phyloP scores from a whole-genome alignment of 2,888 invertebrate genomes.

The Drosophila melanosoma region DNA sequence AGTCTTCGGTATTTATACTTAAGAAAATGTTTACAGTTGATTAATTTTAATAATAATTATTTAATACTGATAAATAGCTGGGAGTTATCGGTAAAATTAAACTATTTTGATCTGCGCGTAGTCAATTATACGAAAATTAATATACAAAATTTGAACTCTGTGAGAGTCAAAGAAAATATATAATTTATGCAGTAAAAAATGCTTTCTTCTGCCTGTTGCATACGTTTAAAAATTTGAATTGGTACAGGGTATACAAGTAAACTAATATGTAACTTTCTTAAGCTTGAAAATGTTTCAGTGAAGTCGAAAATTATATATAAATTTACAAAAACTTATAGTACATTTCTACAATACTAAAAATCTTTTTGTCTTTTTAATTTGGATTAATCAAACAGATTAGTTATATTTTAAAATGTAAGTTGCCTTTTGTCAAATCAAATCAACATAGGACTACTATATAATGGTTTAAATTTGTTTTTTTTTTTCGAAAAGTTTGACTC shows the following conservation, averaged over 20 bases:
- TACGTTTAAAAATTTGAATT: neutral
- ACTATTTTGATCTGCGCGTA: neutral
- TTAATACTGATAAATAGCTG: neutral
- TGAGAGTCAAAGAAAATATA: neutral
- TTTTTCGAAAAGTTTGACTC: neutral
- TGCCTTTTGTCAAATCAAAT: neutral
- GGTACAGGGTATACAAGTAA: neutral
- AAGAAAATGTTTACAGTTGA: neutral
- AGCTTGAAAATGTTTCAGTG: neutral
- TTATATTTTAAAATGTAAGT: neutral
- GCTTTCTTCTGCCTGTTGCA: neutral
- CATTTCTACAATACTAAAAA: neutral
- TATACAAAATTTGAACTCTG: neutral
- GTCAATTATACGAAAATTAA: neutral
- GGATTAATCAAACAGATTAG: neutral
- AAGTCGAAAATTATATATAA: neutral
- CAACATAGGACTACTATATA: neutral
- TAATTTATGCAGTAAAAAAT: neutral
- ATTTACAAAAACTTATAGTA: neutral
- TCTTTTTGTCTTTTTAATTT: neutral
- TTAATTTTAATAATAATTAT: too few relatives aligned
- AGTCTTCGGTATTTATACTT: neutral
- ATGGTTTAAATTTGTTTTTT: neutral
- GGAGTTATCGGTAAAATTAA: neutral
- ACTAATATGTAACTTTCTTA: neutral